phyloP scores from a whole-genome alignment of 2,888 invertebrate genomes.

The Lutraria lutraria region DNA sequence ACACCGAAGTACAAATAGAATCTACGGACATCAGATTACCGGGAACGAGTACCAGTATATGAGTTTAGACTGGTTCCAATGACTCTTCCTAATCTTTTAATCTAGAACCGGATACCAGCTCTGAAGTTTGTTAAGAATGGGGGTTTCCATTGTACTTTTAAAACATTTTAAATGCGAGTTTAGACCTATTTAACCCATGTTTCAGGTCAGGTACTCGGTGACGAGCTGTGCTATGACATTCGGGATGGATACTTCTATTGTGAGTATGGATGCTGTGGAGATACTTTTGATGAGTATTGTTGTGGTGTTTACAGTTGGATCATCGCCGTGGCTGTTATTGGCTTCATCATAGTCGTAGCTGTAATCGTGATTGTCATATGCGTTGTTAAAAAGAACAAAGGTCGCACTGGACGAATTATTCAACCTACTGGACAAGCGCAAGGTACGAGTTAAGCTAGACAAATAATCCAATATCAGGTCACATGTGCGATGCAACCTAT shows the following conservation, averaged over 20 bases:
- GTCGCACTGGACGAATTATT: constrained; percentile 14
- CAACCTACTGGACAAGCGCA: background rate
- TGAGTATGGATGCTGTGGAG: constrained; percentile 27
- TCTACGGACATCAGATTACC: no score
- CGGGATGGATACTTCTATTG: constrained; percentile 22
- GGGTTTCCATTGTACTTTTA: background rate
- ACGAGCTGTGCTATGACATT: background rate
- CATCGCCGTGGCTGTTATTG: constrained; percentile 19
- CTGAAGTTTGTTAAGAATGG: background rate
- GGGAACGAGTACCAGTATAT: no score
- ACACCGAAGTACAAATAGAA: no score
- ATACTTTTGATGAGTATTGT: constrained; percentile 23
- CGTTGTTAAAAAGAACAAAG: background rate
- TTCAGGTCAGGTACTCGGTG: background rate
- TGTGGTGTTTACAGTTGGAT: constrained; percentile 37
- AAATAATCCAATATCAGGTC: background rate
- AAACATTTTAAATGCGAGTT: background rate
- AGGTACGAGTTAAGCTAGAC: background rate
- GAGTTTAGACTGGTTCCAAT: no score
- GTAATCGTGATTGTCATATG: background rate
- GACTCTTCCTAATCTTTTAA: no score
- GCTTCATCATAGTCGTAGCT: background rate
- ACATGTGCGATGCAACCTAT: background rate
- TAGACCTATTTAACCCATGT: background rate
- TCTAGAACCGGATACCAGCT: background rate